Base-by-base conservation (phyloP, 92 coral and sea anemone genomes). In the Heteractis magnifica region DNA sequence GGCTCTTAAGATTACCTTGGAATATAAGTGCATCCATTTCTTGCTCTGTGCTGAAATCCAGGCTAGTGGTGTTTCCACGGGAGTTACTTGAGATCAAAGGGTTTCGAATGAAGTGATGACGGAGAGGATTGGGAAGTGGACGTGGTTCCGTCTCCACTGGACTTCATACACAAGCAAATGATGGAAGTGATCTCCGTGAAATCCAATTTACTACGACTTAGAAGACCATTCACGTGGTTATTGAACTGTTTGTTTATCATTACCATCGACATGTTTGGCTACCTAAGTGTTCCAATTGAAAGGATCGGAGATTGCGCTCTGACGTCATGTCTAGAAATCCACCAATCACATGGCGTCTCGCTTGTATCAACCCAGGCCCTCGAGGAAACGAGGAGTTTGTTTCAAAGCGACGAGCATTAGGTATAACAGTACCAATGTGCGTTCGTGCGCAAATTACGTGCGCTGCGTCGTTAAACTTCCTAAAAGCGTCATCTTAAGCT, bases 11-110 rank as follows among this genome's bases (percentile, higher is more conserved):
- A 82, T 83, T 92, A 92, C 96, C 96, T 92, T 94, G 96, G 86
- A 92, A 92, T 70, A 92, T 75, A 48, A 92, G 88, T 51, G 87
- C 74, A 71, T 92, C 96, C 96, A 92, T 92, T 52, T 65, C 76
- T 79, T 34, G 76, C 4, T 65, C 77, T 56, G 48, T 19, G 41
- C 49, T 76, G 60, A 50, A 76, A 19, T 77, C 65, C 13, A 18
- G 71, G 20, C 49, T 48, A 68, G 73, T 68, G 44, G 73, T 53
- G 13, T 53, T 53, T 53, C 58, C 58, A 23, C 26, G 11, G 79
- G 12, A 49, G 53, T 34, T 68, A 16, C 79, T 49, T 49, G 21
- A 20, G 6, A 18, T 75, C 34, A 49, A 8, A 41, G 18, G 41
- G 49, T 60, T 49, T 9, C 15, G 52, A 14, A 7, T 53, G 15